A percentile compares a stretch with the other conserved stretches of the same genome.
These are phyloP conservation scores for Glyptemys insculpta DNA, from an alignment of 2,797 vertebrate genomes.

Conservation along the genomic window DNA sequence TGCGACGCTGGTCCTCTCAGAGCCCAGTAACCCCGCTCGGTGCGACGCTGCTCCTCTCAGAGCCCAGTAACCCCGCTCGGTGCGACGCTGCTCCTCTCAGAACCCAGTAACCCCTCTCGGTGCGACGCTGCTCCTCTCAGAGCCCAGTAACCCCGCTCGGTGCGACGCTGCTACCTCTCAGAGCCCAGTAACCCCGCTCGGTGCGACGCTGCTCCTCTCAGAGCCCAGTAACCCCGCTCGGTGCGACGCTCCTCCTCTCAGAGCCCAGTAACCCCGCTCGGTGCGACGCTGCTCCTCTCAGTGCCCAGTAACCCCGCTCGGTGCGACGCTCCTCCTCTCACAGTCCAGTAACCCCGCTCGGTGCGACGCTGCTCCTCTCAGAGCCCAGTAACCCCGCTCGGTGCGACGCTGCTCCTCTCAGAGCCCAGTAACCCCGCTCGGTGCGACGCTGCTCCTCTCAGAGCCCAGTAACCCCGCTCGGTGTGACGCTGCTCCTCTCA, in stretches of 20 bases:
- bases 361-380: too few relatives aligned
- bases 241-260: too few relatives aligned
- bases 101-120: neutral
- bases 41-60: too few relatives aligned
- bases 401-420: too few relatives aligned
- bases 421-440: neutral
- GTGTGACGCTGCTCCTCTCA: too few relatives aligned
- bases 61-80: neutral
- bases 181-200: neutral
- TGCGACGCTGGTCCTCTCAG: too few relatives aligned
- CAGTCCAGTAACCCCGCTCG: neutral
- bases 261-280: neutral
- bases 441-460: too few relatives aligned
- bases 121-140: too few relatives aligned
- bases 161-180: too few relatives aligned
- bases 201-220: neutral
- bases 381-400: neutral
- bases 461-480: neutral
- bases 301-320: neutral
- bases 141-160: neutral
- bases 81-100: too few relatives aligned
- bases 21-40: neutral
- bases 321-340: too few relatives aligned
- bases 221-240: neutral
- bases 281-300: too few relatives aligned